Evolutionary conservation across 2,797 vertebrate genomes (phyloP), one percentile per base, ranked within the genome.

Genomic region (Gastrophryne carolinensis): DNA sequence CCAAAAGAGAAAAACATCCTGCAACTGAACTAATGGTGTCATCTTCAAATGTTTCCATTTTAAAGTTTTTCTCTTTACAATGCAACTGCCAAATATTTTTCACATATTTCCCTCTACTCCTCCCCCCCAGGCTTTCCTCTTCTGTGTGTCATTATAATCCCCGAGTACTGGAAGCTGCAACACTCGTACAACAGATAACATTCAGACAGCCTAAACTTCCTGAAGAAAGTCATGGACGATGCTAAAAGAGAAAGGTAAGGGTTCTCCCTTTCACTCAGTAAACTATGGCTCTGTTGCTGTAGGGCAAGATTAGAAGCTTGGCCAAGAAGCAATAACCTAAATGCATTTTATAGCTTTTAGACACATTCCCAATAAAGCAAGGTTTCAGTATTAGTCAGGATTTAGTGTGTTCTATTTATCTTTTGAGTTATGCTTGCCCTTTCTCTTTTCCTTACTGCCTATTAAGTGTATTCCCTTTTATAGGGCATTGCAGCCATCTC

Each of bases 401-500:
- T 7, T 54, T 26, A 15, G 12, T 54, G 3, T 5, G 5, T 53
- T 24, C 9, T 2, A 12, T 19, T 4, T 58, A 19, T 35, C 23
- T 39, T 26, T 15, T 5, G 4, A 17, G 3, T 19, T 17, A 27
- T 5, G n/a, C 24, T 32, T 0, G 7, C 1, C 12, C 32, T 32
- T 37, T 10, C 32, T 50, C 34, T 23, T 29, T 26, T 29, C 7
- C 13, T 2, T 52, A n/a, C 29, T n/a, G n/a, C n/a, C n/a, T n/a
- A n/a, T n/a, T n/a, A n/a, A n/a, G n/a, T n/a, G n/a, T n/a, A n/a
- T n/a, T 3, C 17, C 27, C 27, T 21, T 37, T 37, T 12, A n/a
- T 5, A 72, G 72, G 37, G 91, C 89, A 89, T 67, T 90, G 79
- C 90, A 88, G 23, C 85, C 88, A 61, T 90, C 88, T 4, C 71